Base-by-base conservation (phyloP, 2,797 vertebrate genomes). In the Rhinophrynus dorsalis region DNA sequence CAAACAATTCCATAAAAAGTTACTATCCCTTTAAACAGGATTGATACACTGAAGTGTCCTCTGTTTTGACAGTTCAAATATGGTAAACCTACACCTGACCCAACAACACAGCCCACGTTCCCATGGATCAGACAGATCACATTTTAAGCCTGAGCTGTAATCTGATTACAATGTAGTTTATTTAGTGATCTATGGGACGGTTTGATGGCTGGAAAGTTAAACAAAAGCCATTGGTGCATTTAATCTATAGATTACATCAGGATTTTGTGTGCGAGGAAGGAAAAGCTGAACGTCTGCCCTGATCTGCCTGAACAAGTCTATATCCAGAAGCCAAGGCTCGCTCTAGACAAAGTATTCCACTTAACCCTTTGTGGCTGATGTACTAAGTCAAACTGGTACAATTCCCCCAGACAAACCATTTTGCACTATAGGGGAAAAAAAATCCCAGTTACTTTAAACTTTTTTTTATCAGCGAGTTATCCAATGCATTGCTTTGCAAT, bases 191-290 rank as follows among this genome's bases (percentile, higher is more conserved):
- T 29, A 15, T 24, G 44, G 32, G 33, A 38, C 37, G 32, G 32
- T 21, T 13, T 13, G 17, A 20, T 6, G 54, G 51, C 15, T 54
- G 15, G 2, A 54, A 20, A 50, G 50, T 44, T 18, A 40, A 30
- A 24, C 44, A 50, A 15, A 61, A 48, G 60, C 45, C 30, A 37
- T 37, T 20, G n/a, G 7, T 7, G 18, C 38, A 56, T 57, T 20
- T 33, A 45, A 57, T 67, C 64, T 33, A n/a, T 18, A 55, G 20
- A 56, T 56, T 57, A 33, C 20, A 45, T 20, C 27, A 32, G 35
- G 29, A 12, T 67, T 24, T 47, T 27, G 18, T 57, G 52, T 33
- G 13, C 3, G 27, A 47, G 37, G 26, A 17, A 45, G 45, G 45
- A 4, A 57, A 60, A 11, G 35, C 12, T 11, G 12, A 45, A 23